These are phyloP conservation scores for Brotula barbata DNA, from an alignment of 2,797 vertebrate genomes.

Conservation along the genomic window DNA sequence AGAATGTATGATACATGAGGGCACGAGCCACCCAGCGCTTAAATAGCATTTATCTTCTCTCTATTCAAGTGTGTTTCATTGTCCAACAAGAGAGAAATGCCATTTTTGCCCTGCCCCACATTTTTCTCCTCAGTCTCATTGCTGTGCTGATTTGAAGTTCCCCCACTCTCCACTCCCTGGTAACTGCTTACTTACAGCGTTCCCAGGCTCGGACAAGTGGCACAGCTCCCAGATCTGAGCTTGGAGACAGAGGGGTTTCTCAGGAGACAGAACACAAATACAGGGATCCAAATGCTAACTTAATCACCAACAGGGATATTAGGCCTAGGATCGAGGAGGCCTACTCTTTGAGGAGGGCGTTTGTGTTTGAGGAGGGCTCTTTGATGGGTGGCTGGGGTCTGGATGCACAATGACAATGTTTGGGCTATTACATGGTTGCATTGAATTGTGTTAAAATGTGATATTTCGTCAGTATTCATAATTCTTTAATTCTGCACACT, in stretches of 20 bases:
- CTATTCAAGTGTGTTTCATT: constrained; percentile 34
- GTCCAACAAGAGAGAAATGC: constrained; percentile 32
- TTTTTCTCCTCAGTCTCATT: constrained; percentile 29
- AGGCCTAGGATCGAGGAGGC: constrained; percentile 51
- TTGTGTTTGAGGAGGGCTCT: constrained; percentile 48
- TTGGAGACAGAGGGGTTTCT: constrained; percentile 75
- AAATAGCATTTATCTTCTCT: constrained; percentile 9
- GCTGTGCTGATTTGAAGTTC: constrained; percentile 41
- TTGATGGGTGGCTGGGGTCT: constrained; percentile 22
- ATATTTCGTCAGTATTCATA: no score
- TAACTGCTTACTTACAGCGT: constrained; percentile 68
- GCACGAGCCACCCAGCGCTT: no score
- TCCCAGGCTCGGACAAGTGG: constrained; percentile 78
- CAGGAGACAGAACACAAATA: constrained; percentile 79
- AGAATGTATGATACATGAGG: no score
- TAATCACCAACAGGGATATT: constrained; percentile 69
- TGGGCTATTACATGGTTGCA: constrained; percentile 21
- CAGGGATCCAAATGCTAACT: constrained; percentile 72
- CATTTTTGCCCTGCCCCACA: constrained; percentile 29
- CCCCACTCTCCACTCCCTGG: constrained; percentile 59
- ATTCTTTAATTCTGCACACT: no score
- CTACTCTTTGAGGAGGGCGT: constrained; percentile 43
- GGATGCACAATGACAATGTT: constrained; percentile 47
- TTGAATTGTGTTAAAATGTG: constrained; percentile 30
- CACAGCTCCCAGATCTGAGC: constrained; percentile 74